Percentiles rank a stretch among this genome's conserved stretches.
Evolutionary conservation across 2,113 vertebrate species (phyloP).

Genomic region (Melierax canorus): DNA sequence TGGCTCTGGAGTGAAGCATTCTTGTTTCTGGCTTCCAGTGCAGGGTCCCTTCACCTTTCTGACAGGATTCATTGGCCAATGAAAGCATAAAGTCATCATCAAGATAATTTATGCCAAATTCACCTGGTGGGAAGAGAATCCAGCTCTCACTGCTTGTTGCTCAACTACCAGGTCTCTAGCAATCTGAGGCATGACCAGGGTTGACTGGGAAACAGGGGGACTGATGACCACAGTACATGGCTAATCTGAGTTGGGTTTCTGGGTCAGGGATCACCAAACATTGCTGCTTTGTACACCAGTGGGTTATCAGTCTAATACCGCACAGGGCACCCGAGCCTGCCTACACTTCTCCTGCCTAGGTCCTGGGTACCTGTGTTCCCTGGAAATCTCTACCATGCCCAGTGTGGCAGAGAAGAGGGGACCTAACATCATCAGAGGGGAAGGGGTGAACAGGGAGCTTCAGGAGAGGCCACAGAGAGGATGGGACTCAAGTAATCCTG

Average conservation of each 20-base stretch:
- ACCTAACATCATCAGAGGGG: not conserved
- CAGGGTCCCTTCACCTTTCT: not conserved
- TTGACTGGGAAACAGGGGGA: not conserved
- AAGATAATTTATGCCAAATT: not conserved
- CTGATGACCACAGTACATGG: not conserved
- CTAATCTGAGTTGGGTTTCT: not conserved
- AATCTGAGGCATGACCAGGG: not conserved
- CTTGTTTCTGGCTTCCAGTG: not conserved
- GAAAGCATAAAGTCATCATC: not conserved
- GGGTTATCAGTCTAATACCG: not conserved
- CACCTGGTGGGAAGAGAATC: not conserved
- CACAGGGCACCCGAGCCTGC: not conserved
- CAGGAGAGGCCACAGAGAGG: not conserved
- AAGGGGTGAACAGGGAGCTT: not conserved
- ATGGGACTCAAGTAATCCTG: not conserved
- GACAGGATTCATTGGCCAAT: rapidly evolving
- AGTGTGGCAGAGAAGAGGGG: not conserved
- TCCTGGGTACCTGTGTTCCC: not conserved
- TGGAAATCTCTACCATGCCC: not conserved
- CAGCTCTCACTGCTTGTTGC: not conserved
- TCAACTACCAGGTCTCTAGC: not conserved
- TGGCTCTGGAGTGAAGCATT: not conserved
- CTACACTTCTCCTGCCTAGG: not conserved
- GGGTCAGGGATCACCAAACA: not conserved
- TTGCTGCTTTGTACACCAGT: not conserved